Evolutionary conservation across 2,888 invertebrate species (phyloP).

Genomic region (Morpho achilles): DNA sequence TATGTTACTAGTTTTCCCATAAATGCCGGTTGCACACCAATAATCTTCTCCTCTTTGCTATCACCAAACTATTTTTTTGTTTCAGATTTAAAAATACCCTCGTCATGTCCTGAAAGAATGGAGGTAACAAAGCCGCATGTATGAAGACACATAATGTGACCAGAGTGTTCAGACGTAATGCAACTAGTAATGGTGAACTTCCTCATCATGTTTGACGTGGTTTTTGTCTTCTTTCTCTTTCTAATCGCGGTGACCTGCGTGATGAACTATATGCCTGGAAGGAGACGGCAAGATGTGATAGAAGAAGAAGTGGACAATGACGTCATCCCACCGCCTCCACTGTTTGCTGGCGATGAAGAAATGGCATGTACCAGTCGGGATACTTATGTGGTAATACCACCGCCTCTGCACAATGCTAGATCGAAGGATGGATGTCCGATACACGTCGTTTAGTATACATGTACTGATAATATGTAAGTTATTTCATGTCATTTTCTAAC

Average conservation of each 20-base stretch:
- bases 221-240: slow-evolving; percentile 92
- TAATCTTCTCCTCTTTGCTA: too few species aligned
- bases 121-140: slow-evolving; percentile 6
- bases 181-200: slow-evolving; percentile 92
- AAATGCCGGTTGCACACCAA: too few species aligned
- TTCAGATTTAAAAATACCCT: slow-evolving; percentile 25
- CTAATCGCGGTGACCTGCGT: slow-evolving; percentile 90
- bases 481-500: too few species aligned
- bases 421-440: slow-evolving; percentile 71
- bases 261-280: slow-evolving; percentile 88
- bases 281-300: slow-evolving; percentile 69
- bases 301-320: slow-evolving; percentile 70
- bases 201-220: slow-evolving; percentile 92
- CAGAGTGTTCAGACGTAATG: slow-evolving; percentile 78
- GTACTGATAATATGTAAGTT: slow-evolving; percentile 64
- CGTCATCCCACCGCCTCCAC: slow-evolving; percentile 72
- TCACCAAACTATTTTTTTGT: slow-evolving; percentile 9
- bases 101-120: slow-evolving; percentile 23
- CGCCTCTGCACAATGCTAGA: slow-evolving; percentile 58
- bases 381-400: slow-evolving; percentile 72
- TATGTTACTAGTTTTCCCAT: too few species aligned
- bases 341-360: slow-evolving; percentile 61
- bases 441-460: slow-evolving; percentile 67
- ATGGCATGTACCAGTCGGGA: slow-evolving; percentile 54
- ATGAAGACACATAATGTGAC: slow-evolving; percentile 60